Evolutionary conservation across 2,113 vertebrate species (phyloP), one percentile per base, ranked within the genome.

Genomic region (Taxidea taxus): DNA sequence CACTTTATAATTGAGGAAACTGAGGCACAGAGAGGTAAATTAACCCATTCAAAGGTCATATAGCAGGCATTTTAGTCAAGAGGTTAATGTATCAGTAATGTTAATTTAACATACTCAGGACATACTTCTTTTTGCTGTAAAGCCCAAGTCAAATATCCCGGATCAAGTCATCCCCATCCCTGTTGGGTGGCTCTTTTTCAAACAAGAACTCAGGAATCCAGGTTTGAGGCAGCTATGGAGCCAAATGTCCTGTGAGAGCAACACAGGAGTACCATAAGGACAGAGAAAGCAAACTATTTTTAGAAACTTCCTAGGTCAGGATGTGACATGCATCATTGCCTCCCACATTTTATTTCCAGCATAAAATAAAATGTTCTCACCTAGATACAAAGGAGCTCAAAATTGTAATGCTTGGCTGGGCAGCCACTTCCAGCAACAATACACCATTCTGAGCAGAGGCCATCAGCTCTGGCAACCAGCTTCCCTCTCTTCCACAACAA

Each of bases 251-350:
- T 29, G 3, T 1, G 31, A 87, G 25, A 82, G 15, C 58, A 83
- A 21, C n/a, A 15, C 42, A 47, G 31, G 51, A 31, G 7, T 44
- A 11, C 31, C n/a, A 0, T 2, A 37, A 7, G 5, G 20, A 8
- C 27, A 27, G 27, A 72, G 47, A 83, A 90, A 78, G 44, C 31
- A 95, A 72, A 75, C 2, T 86, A 42, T 58, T 60, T 88, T 95
- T 39, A 62, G 66, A 90, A 68, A 25, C 9, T 14, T 83, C n/a
- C 58, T 54, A 80, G 60, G 34, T 74, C 37, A 20, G 25, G 6
- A 82, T 54, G 37, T 78, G 34, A 49, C 31, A 86, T 1, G 6
- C 49, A 56, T 34, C 23, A 56, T 12, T 66, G 21, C 56, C 49
- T 85, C 39, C 27, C 70, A 87, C 75, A 75, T 44, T 94, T 34